Percentiles rank a stretch among this genome's conserved stretches.
Evolutionary conservation across 2,113 vertebrate species (phyloP).

Genomic region (Myiopsitta monachus): DNA sequence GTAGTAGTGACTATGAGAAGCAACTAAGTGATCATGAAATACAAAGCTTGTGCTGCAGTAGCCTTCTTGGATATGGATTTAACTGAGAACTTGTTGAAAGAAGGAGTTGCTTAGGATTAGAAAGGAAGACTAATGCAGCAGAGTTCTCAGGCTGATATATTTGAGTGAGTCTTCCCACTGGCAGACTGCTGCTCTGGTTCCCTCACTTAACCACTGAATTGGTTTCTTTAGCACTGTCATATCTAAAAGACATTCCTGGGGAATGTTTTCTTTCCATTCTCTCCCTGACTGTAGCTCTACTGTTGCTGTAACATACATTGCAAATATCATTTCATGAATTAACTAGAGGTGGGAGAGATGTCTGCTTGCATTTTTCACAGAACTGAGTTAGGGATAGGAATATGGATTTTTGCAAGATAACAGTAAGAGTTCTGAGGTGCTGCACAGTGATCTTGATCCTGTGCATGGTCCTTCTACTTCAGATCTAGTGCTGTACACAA

Average conservation of each 20-base stretch:
- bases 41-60: background rate
- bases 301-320: background rate
- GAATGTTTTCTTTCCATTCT: background rate
- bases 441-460: background rate
- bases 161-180: background rate
- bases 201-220: background rate
- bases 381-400: background rate
- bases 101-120: background rate
- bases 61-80: background rate
- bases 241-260: background rate
- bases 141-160: background rate
- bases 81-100: background rate
- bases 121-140: background rate
- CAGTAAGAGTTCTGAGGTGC: background rate
- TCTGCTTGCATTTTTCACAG: background rate
- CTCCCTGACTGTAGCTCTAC: background rate
- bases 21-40: background rate
- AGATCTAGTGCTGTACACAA: background rate
- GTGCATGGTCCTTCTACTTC: background rate
- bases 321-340: background rate
- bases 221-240: background rate
- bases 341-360: background rate
- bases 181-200: background rate
- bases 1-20: background rate
- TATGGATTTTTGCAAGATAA: background rate